A percentile compares a stretch with the other conserved stretches of the same genome.
These are phyloP conservation scores for Agrotis ipsilon DNA, from an alignment of 2,888 invertebrate species.

Conservation along the genomic window DNA sequence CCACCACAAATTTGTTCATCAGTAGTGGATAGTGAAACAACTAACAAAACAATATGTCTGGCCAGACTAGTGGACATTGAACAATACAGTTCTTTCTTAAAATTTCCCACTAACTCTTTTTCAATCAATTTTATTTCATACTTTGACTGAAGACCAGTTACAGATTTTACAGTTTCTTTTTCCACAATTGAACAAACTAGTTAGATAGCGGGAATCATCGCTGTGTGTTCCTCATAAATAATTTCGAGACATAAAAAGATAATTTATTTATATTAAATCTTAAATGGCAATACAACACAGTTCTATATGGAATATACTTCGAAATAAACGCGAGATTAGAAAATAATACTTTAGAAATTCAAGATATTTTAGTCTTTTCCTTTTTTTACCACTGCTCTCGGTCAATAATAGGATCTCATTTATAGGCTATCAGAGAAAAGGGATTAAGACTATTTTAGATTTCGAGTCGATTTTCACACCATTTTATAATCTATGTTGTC, in stretches of 20 bases:
- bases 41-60: too few species aligned
- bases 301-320: neutral
- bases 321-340: constrained; percentile 3
- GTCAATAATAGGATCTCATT: too few species aligned
- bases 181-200: too few species aligned
- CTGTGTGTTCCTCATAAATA: neutral
- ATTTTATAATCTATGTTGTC: constrained; percentile 21
- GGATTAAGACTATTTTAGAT: neutral
- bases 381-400: neutral
- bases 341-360: constrained; percentile 14
- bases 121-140: too few species aligned
- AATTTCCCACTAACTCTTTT: too few species aligned
- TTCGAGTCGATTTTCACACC: constrained; percentile 12
- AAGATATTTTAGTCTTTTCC: neutral
- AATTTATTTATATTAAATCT: neutral
- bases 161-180: too few species aligned
- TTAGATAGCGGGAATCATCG: too few species aligned
- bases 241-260: neutral
- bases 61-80: too few species aligned
- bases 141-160: too few species aligned
- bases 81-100: too few species aligned
- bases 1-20: too few species aligned
- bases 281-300: constrained; percentile 35
- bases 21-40: too few species aligned
- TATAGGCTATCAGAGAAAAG: neutral